Base-by-base conservation (phyloP, 2,113 vertebrate genomes). In the Anseranas semipalmata region DNA sequence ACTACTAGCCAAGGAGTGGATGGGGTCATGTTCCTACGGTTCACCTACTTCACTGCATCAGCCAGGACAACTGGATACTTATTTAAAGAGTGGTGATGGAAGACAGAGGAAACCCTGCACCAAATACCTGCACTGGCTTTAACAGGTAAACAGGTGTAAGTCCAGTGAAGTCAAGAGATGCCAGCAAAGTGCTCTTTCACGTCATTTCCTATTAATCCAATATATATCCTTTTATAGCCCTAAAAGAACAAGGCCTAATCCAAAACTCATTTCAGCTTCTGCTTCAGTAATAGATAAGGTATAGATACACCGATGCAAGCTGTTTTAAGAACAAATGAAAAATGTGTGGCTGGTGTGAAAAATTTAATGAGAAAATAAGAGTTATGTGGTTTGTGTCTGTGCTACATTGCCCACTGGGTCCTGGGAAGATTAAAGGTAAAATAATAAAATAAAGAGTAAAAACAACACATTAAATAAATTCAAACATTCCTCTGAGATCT, bases 31-130 rank as follows among this genome's bases (percentile, higher is more conserved):
- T 39, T 77, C 10, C 21, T 50, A 10, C 19, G 72, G 28, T 73
- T 65, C 55, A 62, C 39, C 16, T 30, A 19, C 68, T 46, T 60
- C 0, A 0, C 1, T 24, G 13, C 65, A 48, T 35, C 35, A 52
- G 15, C 22, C 43, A 68, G 11, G 13, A 12, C 17, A 48, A 56
- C 18, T 12, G 21, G 11, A 10, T 66, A 17, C 0, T 0, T 21
- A 25, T 11, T 35, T n/a, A 3, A 12, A 30, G 25, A 28, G 13
- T 2, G 6, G 12, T 24, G 35, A 55, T 45, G 25, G 41, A 60
- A 46, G 14, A 55, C 3, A 0, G 2, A 72, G 37, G 32, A 68
- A 95, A 73, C 11, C 14, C 68, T 32, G 37, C 19, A 39, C 32
- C 8, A 28, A 2, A 10, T 6, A 48, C 10, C 53, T 63, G 11